Base-by-base conservation (phyloP, 1,140 invertebrate genomes). In the Bombus haemorrhoidalis region DNA sequence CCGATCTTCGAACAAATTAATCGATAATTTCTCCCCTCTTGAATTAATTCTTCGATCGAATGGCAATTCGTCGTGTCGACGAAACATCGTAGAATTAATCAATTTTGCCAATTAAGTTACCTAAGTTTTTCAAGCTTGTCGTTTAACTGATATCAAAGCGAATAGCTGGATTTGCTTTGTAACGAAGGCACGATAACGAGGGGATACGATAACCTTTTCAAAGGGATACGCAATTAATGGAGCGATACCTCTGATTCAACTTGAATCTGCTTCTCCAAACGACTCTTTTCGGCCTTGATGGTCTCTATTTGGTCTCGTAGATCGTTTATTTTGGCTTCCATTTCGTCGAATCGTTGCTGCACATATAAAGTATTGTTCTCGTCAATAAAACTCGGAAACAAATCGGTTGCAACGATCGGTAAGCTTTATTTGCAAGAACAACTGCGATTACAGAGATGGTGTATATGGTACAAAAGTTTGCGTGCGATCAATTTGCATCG, bases 281-380 rank as follows among this genome's bases (percentile, higher is more conserved):
- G 87, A 91, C 81, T 91, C 81, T 94, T 95, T 79, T 95, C 94
- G 39, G 94, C 92, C 82, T 94, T 95, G 78, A 95, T 93, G 57
- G 86, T 90, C 69, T 93, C 93, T 64, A 95, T 93, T 92, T 95
- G 91, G 72, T 92, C 91, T 62, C 93, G 91, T 3, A 95, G 92
- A 86, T 95, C 93, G 82, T 94, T 93, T 74, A 95, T 94, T 85
- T 95, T 94, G 77, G 86, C 91, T 93, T 95, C 95, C 94, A 95
- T 94, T 87, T 95, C 93, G 84, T 95, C 94, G 81, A 95, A 95
- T 83, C 94, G 94, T 93, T 93, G 94, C 94, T 95, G 92, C 89
- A 92, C 86, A 91, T 75, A 94, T 83, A 91, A 91, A 93, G 89
- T 79, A 91, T 92, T 89, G 41, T 90, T 87, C 81, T 80, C 68